A percentile compares a stretch with the other conserved stretches of the same genome.
phyloP scores from a whole-genome alignment of 2,797 vertebrate genomes.

The Kryptolebias ocellatus region DNA sequence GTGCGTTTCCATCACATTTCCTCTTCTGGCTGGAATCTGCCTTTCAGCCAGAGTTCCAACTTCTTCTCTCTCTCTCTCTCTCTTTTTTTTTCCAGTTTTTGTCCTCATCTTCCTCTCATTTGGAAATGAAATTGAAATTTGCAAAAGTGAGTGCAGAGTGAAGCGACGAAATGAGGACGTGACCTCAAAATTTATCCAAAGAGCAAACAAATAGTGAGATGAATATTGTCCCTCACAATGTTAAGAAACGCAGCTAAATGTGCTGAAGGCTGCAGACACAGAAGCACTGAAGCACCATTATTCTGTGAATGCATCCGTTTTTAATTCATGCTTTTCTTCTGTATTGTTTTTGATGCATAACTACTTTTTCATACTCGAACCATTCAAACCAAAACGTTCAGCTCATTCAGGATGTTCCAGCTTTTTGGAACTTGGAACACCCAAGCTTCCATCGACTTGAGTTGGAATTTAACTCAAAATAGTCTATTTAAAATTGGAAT shows the following conservation, averaged over 20 bases:
- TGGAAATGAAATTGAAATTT: slow-evolving; percentile 34
- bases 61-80: slow-evolving; percentile 34
- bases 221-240: neutral
- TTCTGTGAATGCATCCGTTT: too few species aligned
- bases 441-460: too few species aligned
- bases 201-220: neutral
- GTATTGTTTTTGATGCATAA: too few species aligned
- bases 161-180: slow-evolving; percentile 22
- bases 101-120: neutral
- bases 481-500: too few species aligned
- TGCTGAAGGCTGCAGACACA: too few species aligned
- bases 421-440: too few species aligned
- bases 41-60: slow-evolving; percentile 16
- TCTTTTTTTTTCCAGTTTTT: slow-evolving; percentile 31
- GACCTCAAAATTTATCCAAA: slow-evolving; percentile 23
- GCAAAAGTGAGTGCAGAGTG: slow-evolving; percentile 16
- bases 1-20: slow-evolving; percentile 56
- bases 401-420: too few species aligned
- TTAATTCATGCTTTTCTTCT: too few species aligned
- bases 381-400: too few species aligned
- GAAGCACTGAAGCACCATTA: too few species aligned
- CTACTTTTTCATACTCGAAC: too few species aligned
- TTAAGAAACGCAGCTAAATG: neutral
- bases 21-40: slow-evolving; percentile 63
- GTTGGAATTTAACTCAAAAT: too few species aligned